A percentile compares a stretch with the other conserved stretches of the same genome.
phyloP scores from a whole-genome alignment of 1,140 invertebrate species.

The Helicoverpa zea region DNA sequence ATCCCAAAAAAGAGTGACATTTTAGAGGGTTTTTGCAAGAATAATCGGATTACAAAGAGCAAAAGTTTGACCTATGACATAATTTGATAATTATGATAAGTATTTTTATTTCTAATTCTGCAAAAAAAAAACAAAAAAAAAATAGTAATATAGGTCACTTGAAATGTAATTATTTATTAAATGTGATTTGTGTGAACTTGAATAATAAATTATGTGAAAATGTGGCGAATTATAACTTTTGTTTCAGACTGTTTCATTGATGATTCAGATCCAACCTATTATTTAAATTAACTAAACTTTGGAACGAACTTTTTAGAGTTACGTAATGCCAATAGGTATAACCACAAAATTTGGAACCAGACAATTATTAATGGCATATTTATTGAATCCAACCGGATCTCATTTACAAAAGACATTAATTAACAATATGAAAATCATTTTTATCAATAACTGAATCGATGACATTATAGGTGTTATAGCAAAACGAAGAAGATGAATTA shows the following conservation, averaged over 20 bases:
- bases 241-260: too few species aligned
- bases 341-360: conserved; percentile 7
- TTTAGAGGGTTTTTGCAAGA: background rate
- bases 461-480: background rate
- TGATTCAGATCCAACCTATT: background rate
- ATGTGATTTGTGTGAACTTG: too few species aligned
- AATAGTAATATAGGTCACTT: background rate
- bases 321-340: conserved; percentile 7
- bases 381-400: conserved; percentile 9
- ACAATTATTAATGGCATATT: conserved; percentile 3
- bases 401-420: background rate
- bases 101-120: background rate
- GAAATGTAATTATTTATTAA: too few species aligned
- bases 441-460: background rate
- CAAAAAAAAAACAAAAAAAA: background rate
- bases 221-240: too few species aligned
- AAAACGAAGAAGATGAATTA: too few species aligned
- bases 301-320: conserved; percentile 4
- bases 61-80: conserved; percentile 34
- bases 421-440: too few species aligned
- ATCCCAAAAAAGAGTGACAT: conserved; percentile 5
- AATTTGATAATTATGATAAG: background rate
- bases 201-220: too few species aligned
- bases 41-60: conserved; percentile 1
- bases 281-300: conserved; percentile 5